Evolutionary conservation across 2,888 invertebrate species (phyloP), one percentile per base, ranked within the genome.

Genomic region (Colletes collaris): DNA sequence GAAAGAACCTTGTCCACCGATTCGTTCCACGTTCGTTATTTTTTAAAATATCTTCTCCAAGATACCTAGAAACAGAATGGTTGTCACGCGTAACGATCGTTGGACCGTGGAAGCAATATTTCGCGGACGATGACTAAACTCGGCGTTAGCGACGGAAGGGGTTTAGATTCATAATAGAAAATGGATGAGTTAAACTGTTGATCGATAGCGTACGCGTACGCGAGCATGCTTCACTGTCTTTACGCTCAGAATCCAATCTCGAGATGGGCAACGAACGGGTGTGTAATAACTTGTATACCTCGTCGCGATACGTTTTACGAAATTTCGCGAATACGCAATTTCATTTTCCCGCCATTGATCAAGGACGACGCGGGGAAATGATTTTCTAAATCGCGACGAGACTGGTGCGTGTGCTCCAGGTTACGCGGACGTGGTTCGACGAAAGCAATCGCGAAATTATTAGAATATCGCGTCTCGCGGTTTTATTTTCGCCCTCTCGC

Each of bases 321-420:
- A 76, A 66, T 66, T 62, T 62, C 72, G 10, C 40, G 75, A 75
- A 68, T 75, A 68, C 59, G 75, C 77, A 74, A 68, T 77, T 68
- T 75, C 71, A 76, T 71, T 64, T 70, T 55, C 65, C 11, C 46
- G 44, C 59, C 44, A n/a, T 13, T 35, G 52, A 13, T 46, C 2
- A 27, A 13, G 56, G 52, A 44, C 46, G 40, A 58, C 44, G 74
- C 7, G 62, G 44, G 49, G 64, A 68, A 40, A 75, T 77, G 75
- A 77, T 77, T 77, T 77, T 16, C 63, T 56, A 37, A 0, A 16
- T 3, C 13, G 37, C 40, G 40, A 6, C 5, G 71, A 11, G 52
- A 8, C 40, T 16, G 64, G 44, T 37, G 60, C 16, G 27, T 53
- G 65, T 2, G 40, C 35, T 35, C 19, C 55, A 27, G 59, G n/a